Conservation (phyloP, 2,888 invertebrate species). For the Xylota segnis region DNA sequence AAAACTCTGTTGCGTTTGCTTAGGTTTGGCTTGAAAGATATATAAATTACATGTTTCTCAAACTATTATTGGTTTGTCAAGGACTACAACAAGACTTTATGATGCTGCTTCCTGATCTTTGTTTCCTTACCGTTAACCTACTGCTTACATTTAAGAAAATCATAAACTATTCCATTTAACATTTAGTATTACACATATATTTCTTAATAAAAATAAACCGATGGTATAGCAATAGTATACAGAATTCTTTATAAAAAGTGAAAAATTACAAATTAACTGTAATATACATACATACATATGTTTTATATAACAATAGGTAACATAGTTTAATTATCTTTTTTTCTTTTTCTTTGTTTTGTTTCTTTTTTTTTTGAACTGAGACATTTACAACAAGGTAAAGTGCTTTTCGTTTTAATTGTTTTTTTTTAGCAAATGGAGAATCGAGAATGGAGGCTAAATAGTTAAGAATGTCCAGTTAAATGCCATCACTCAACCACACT, state of each 20-base stretch:
- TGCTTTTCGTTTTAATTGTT: background rate
- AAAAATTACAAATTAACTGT: constrained; percentile 6
- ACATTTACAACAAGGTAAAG: background rate
- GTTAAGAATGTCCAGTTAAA: background rate
- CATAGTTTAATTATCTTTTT: background rate
- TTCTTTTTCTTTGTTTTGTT: no score
- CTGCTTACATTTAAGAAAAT: background rate
- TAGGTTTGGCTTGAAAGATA: no score
- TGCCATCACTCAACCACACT: background rate
- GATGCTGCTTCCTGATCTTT: no score
- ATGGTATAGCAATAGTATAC: constrained; percentile 21
- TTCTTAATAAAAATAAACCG: constrained; percentile 1
- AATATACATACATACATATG: background rate
- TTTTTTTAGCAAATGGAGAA: background rate
- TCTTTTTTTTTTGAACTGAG: constrained; percentile 17
- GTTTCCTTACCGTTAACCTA: no score
- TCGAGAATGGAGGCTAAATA: background rate
- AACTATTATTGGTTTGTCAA: no score
- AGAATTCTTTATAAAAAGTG: constrained; percentile 35
- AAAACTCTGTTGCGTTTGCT: no score
- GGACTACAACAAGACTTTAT: no score
- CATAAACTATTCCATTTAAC: background rate
- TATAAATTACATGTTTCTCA: no score
- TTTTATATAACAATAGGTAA: background rate
- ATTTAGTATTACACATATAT: constrained; percentile 7